phyloP scores from a whole-genome alignment of 2,888 invertebrate species.

The Luperina testacea region DNA sequence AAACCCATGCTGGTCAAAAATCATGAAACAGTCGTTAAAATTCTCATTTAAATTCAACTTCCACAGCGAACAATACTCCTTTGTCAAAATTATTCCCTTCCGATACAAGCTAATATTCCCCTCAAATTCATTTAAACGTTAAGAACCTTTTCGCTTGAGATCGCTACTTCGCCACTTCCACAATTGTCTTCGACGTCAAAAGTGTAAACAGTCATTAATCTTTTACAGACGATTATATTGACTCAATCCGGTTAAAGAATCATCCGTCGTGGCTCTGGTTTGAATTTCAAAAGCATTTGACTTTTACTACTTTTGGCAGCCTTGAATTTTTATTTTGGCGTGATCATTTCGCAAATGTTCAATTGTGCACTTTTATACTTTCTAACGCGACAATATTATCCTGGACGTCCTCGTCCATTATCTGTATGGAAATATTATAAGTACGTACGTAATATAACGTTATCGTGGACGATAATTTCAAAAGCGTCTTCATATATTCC shows the following conservation, averaged over 20 bases:
- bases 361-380: background rate
- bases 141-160: conserved; percentile 8
- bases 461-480: no score
- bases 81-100: background rate
- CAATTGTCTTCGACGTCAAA: conserved; percentile 17
- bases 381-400: background rate
- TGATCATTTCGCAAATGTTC: background rate
- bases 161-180: conserved; percentile 12
- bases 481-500: no score
- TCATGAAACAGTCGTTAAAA: background rate
- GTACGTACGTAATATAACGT: no score
- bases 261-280: background rate
- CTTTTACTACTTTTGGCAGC: background rate
- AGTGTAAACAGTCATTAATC: conserved; percentile 34
- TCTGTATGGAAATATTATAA: no score
- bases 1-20: background rate
- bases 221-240: conserved; percentile 30
- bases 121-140: conserved; percentile 31
- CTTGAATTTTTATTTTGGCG: conserved; percentile 13
- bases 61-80: background rate
- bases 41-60: conserved; percentile 2
- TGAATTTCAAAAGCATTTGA: conserved; percentile 35
- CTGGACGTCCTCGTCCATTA: no score
- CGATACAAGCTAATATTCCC: background rate
- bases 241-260: conserved; percentile 10